Base-by-base conservation (phyloP, 2,888 invertebrate genomes). In the Oscheius sp. region DNA sequence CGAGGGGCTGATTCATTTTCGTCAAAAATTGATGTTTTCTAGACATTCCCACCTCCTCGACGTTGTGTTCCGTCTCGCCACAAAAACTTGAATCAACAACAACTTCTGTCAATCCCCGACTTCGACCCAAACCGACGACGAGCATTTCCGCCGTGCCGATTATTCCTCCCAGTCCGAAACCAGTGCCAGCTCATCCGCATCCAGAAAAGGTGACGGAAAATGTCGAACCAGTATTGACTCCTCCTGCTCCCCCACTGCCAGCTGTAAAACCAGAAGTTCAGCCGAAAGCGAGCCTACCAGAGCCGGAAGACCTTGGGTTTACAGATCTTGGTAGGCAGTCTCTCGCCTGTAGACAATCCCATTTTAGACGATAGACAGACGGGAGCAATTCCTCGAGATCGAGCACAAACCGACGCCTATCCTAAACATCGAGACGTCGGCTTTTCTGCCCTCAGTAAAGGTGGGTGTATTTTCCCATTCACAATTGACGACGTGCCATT, bases 101-200 rank as follows among this genome's bases (percentile, higher is more conserved):
- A 2, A 88, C 88, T 5, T 86, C 87, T 3, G 87, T 88, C 29
- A 86, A 86, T 73, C 88, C 87, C 2, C 78, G 87, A 9, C 80
- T 87, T n/a, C 77, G 88, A 25, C 87, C 87, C 9, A 87, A 87
- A 73, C 83, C 86, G 13, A 76, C 77, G n/a, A 69, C 43, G 16
- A 73, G 73, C 35, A 35, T 73, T 21, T 69, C 73, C 1, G 43
- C 59, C 1, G 73, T 73, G 7, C 73, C 73, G 2, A 29, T 18
- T n/a, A 69, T 73, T 43, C 49, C 69, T 16, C 58, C 56, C 21
- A 73, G 73, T 58, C 73, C 73, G 9, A 58, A 66, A n/a, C 61
- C 25, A 12, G 18, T 49, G 2, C 23, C 63, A 7, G 59, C 64
- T 29, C 72, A 41, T 29, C 56, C 63, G 2, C 29, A 43, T 13